Conservation (phyloP, 2,113 vertebrate genomes). For the Irena cyanogastra region DNA sequence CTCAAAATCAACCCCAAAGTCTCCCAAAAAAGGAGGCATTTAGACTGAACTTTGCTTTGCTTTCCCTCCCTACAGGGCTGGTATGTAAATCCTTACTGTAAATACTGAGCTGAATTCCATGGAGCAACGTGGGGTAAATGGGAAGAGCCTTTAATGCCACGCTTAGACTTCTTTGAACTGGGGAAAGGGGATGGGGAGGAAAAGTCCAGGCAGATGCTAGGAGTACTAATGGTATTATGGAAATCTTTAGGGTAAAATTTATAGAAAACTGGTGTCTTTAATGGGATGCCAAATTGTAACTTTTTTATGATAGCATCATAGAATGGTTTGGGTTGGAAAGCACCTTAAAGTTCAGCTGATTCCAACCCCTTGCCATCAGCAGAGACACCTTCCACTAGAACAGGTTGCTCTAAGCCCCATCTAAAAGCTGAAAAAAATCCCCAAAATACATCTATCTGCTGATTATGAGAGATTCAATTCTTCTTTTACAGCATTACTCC, state of each 20-base stretch:
- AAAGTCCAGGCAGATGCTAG: background rate
- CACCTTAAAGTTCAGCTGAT: background rate
- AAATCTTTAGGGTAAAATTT: background rate
- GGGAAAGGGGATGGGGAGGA: background rate
- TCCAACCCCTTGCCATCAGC: background rate
- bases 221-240: background rate
- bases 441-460: background rate
- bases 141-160: background rate
- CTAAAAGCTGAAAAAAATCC: background rate
- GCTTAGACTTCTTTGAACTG: background rate
- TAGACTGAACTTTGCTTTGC: background rate
- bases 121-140: background rate
- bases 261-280: background rate
- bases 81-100: background rate
- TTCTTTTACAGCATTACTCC: background rate
- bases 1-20: background rate
- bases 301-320: background rate
- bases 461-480: background rate
- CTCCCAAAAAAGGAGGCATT: background rate
- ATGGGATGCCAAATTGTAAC: background rate
- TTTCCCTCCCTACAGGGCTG: background rate
- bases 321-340: background rate
- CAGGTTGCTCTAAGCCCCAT: background rate
- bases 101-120: accelerated
- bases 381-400: background rate